Base-by-base conservation (phyloP, 2,113 vertebrate species). In the Halcyon malimbica region DNA sequence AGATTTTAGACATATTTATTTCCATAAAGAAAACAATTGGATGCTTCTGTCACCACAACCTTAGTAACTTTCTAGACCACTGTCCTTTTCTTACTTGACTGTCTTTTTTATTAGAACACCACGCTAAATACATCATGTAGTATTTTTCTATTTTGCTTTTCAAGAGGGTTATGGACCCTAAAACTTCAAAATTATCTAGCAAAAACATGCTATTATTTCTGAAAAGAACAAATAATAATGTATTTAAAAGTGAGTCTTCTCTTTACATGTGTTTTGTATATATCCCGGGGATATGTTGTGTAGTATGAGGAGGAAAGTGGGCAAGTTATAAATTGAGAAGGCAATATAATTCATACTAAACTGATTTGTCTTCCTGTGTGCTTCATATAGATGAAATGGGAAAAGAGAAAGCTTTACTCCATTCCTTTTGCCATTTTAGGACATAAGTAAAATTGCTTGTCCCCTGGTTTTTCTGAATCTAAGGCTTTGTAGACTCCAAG, bases 1-100 rank as follows among this genome's bases (percentile, higher is more conserved):
- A 71, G 29, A 48, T 83, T 93, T 80, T 42, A 95, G 84, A 46
- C 35, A 11, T 87, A 53, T 87, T 95, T 96, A 28, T 90, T 81
- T 92, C 56, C 62, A 53, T 80, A 80, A 96, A 89, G n/a, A 89
- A 89, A 93, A 31, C 11, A 85, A 42, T 4, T 68, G 50, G 14
- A 79, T 67, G 41, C 16, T 57, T 79, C 46, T 90, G 35, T 73
- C 81, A 68, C 10, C 51, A 41, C 56, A 75, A 53, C 25, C 33
- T 64, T 65, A 28, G 26, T 57, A 94, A 70, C 37, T 87, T 89
- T 83, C 60, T 46, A 77, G 50, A 78, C 19, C 8, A 56, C 17
- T 76, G 29, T 89, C n/a, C 25, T 92, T 60, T 50, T 53, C 31
- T 93, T 78, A 87, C 23, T 42, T 41, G 15, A 74, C 59, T 89